Conservation (phyloP, 2,797 vertebrate genomes). For the Anguilla anguilla region DNA sequence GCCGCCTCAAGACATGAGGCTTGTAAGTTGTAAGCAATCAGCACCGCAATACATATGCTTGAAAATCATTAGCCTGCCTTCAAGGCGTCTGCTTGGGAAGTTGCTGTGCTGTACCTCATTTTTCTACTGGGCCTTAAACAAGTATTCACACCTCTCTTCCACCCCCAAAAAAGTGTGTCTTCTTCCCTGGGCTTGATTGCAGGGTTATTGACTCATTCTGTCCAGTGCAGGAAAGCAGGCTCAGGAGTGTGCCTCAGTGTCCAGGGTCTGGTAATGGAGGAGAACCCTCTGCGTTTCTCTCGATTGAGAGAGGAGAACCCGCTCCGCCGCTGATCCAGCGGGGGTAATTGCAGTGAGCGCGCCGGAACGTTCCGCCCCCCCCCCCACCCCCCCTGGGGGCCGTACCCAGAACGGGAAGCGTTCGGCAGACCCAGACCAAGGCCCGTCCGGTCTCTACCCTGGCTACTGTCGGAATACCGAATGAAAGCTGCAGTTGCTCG, state of each 20-base stretch:
- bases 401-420: not conserved
- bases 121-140: not conserved
- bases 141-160: not conserved
- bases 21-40: not conserved
- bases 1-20: not conserved
- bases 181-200: not conserved
- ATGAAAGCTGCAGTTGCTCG: constrained; percentile 26
- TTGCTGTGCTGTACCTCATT: not conserved
- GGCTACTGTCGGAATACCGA: constrained; percentile 38
- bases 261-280: not conserved
- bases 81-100: not conserved
- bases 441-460: not conserved
- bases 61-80: constrained; percentile 2
- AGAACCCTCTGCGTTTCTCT: not conserved
- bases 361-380: not conserved
- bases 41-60: not conserved
- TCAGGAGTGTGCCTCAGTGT: not conserved
- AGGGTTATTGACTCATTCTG: not conserved
- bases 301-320: not conserved
- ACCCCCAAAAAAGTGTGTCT: not conserved
- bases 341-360: not conserved
- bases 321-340: not conserved
- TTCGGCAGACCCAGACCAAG: not conserved
- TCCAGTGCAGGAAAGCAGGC: not conserved
- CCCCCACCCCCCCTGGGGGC: not conserved